phyloP scores from a whole-genome alignment of 2,113 vertebrate genomes.

The Willisornis vidua region DNA sequence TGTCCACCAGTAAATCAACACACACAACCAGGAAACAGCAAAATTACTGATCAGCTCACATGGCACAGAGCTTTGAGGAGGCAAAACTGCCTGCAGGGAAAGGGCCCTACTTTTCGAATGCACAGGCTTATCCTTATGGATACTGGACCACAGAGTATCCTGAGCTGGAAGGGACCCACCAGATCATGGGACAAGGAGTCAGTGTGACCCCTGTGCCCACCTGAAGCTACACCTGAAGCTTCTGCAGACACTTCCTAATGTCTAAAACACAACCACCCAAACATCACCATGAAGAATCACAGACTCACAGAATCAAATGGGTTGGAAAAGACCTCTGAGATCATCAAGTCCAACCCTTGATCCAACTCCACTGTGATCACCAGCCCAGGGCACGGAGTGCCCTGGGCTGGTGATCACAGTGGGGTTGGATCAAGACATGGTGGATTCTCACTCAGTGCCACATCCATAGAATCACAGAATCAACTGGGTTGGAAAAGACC shows the following conservation, averaged over 20 bases:
- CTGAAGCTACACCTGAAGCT: too few relatives aligned
- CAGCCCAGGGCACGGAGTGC: too few relatives aligned
- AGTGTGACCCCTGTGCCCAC: neutral
- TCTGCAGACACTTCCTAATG: neutral
- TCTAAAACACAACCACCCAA: neutral
- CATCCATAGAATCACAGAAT: too few relatives aligned
- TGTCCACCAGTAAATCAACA: neutral
- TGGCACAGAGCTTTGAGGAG: neutral
- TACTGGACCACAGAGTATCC: neutral
- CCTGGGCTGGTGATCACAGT: too few relatives aligned
- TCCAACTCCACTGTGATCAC: too few relatives aligned
- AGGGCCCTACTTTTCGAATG: neutral
- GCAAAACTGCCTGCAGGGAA: neutral
- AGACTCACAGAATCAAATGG: too few relatives aligned
- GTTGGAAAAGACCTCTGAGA: too few relatives aligned
- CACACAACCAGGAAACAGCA: neutral
- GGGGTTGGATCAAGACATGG: too few relatives aligned
- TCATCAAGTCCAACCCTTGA: too few relatives aligned
- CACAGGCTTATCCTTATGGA: neutral
- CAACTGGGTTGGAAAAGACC: too few relatives aligned
- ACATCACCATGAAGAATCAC: accelerated
- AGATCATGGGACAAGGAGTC: accelerated
- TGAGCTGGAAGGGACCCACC: neutral
- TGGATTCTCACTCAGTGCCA: too few relatives aligned
- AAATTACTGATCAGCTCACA: neutral